phyloP scores from a whole-genome alignment of 2,888 invertebrate genomes.

The Halictus quadricinctus region DNA sequence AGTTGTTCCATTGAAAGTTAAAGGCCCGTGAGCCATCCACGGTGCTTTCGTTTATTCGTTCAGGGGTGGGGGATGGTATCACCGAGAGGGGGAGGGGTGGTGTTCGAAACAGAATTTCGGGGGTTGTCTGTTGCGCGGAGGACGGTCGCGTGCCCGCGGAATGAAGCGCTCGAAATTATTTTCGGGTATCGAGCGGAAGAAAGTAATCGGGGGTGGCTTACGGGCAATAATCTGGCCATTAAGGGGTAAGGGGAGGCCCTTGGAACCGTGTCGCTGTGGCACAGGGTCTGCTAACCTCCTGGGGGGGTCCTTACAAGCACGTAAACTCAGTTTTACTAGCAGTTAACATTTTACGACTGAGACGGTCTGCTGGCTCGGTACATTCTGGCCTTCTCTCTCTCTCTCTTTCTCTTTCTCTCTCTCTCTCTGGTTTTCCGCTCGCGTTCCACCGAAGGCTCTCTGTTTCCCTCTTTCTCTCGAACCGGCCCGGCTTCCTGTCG shows the following conservation, averaged over 20 bases:
- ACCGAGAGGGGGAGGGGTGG: not conserved
- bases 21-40: slow-evolving; percentile 54
- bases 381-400: slow-evolving; percentile 25
- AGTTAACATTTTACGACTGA: slow-evolving; percentile 82
- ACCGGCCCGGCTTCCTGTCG: slow-evolving; percentile 33
- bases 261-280: slow-evolving; percentile 58
- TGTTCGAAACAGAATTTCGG: not conserved
- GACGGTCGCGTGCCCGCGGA: slow-evolving; percentile 27
- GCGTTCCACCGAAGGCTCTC: not conserved
- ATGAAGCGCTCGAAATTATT: slow-evolving; percentile 65
- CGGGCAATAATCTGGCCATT: slow-evolving; percentile 79
- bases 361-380: slow-evolving; percentile 74
- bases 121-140: not conserved
- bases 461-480: slow-evolving; percentile 13
- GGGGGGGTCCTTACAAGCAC: slow-evolving; percentile 81
- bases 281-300: slow-evolving; percentile 69
- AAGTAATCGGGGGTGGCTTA: slow-evolving; percentile 69
- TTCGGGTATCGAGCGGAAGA: slow-evolving; percentile 54
- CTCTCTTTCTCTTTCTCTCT: not conserved
- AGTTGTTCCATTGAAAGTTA: slow-evolving; percentile 66
- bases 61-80: not conserved
- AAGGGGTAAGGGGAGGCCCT: slow-evolving; percentile 73
- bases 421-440: not conserved
- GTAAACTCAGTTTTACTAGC: slow-evolving; percentile 82
- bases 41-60: slow-evolving; percentile 43